Conservation (phyloP, 2,113 vertebrate genomes). For the Ranitomeya imitator region DNA sequence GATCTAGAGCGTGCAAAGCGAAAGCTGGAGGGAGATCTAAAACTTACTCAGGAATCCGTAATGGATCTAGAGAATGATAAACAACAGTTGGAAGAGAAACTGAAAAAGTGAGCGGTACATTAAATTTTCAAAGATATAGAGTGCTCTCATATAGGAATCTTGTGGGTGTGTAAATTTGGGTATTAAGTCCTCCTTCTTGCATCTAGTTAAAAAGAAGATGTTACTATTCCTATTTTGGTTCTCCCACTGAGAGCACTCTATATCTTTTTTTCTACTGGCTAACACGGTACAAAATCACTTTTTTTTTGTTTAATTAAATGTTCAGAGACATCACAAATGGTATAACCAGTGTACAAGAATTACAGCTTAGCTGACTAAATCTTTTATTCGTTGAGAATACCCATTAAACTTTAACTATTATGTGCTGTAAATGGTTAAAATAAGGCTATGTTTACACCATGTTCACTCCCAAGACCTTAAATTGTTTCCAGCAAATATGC, state of each 20-base stretch:
- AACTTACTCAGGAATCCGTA: slow-evolving; percentile 85
- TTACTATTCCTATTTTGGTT: too few relatives aligned
- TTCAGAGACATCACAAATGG: background rate
- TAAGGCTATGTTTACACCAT: background rate
- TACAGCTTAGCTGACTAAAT: background rate
- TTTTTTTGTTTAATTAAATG: background rate
- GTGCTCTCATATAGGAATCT: too few relatives aligned
- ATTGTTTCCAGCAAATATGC: background rate
- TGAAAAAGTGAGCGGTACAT: slow-evolving; percentile 83
- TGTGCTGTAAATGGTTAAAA: background rate
- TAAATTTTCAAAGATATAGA: background rate
- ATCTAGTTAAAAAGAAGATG: too few relatives aligned
- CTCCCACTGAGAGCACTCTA: too few relatives aligned
- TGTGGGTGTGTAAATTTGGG: too few relatives aligned
- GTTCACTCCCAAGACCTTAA: background rate
- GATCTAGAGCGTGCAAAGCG: slow-evolving; percentile 88
- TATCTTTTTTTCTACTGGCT: too few relatives aligned
- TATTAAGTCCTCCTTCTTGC: too few relatives aligned
- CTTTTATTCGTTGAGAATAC: too few relatives aligned
- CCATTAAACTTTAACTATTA: background rate
- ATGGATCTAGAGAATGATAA: slow-evolving; percentile 92
- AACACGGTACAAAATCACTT: too few relatives aligned
- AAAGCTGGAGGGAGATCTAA: slow-evolving; percentile 93
- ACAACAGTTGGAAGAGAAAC: slow-evolving; percentile 89
- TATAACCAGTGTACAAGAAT: background rate